Percentiles rank a stretch among this genome's conserved stretches.
phyloP scores from a whole-genome alignment of 2,113 vertebrate genomes.

The Grallaria varia region DNA sequence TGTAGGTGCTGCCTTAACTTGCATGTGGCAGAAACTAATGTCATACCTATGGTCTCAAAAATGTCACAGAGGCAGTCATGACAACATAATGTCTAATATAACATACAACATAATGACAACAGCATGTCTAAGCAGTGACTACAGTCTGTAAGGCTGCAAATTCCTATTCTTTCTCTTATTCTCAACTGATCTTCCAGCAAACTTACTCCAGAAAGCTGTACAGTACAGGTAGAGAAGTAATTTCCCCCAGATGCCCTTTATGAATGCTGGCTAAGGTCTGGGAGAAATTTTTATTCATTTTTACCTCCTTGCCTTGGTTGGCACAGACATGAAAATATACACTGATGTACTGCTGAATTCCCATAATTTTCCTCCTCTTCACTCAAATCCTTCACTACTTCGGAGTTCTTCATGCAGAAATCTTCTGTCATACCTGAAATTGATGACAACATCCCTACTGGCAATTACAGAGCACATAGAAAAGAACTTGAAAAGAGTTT shows the following conservation, averaged over 20 bases:
- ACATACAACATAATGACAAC: no score
- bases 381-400: not conserved
- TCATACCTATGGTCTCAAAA: not conserved
- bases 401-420: not conserved
- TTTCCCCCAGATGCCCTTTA: not conserved
- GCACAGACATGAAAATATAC: not conserved
- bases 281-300: not conserved
- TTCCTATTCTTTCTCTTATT: not conserved
- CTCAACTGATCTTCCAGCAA: not conserved
- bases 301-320: not conserved
- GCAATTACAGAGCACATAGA: not conserved
- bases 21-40: not conserved
- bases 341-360: not conserved
- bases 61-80: not conserved
- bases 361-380: not conserved
- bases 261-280: not conserved
- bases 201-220: not conserved
- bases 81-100: not conserved
- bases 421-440: not conserved
- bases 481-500: not conserved
- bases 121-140: not conserved
- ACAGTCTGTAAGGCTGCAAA: not conserved
- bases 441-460: not conserved
- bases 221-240: not conserved
- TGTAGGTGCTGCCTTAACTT: not conserved